Evolutionary conservation across 2,113 vertebrate species (phyloP).

Genomic region (Chaenogobius annularis): DNA sequence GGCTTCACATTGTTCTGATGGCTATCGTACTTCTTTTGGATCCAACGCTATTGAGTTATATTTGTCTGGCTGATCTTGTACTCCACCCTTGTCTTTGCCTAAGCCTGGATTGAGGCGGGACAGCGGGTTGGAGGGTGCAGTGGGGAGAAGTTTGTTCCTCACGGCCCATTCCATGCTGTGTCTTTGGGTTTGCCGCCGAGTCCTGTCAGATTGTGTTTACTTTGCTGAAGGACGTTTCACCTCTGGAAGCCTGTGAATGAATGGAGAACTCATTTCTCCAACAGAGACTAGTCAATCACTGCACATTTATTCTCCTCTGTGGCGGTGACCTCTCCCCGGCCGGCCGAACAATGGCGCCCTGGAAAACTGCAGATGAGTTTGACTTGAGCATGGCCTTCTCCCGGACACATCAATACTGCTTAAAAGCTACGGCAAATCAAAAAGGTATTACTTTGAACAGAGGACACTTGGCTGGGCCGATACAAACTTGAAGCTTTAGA

Average conservation of each 20-base stretch:
- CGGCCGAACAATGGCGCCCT: constrained; percentile 64
- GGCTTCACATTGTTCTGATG: neutral
- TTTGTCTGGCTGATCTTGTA: neutral
- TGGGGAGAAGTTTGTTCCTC: constrained; percentile 38
- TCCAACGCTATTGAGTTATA: neutral
- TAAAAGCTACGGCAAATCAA: constrained; percentile 59
- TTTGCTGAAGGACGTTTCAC: constrained; percentile 75
- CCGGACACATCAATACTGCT: constrained; percentile 53
- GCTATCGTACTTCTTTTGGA: neutral
- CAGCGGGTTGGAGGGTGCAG: constrained; percentile 6
- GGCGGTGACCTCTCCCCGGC: constrained; percentile 65
- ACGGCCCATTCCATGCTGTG: constrained; percentile 51
- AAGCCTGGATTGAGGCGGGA: neutral
- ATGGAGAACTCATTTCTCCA: constrained; percentile 70
- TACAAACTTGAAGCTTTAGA: constrained; percentile 10
- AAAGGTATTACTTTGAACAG: constrained; percentile 40
- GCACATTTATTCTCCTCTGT: constrained; percentile 68
- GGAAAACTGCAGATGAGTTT: constrained; percentile 66
- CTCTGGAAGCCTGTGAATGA: constrained; percentile 64
- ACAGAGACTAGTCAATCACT: constrained; percentile 75
- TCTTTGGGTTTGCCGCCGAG: constrained; percentile 44
- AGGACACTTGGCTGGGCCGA: constrained; percentile 13
- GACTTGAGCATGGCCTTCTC: constrained; percentile 59
- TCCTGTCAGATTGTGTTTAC: constrained; percentile 70
- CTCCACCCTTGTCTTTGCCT: neutral